Evolutionary conservation across 2,888 invertebrate species (phyloP).

Genomic region (Agonum fuliginosum): DNA sequence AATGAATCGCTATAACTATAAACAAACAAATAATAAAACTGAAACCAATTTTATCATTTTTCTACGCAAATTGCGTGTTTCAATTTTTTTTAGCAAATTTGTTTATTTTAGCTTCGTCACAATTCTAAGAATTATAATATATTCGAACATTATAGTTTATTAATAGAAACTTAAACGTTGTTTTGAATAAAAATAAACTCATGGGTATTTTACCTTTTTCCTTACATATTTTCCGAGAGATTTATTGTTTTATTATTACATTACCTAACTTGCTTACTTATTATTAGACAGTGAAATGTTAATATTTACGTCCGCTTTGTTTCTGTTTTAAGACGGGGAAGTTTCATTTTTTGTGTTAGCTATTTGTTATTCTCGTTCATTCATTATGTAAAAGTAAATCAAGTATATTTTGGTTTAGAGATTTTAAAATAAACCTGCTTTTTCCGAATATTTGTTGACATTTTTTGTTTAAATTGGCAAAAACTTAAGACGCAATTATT

Average conservation of each 20-base stretch:
- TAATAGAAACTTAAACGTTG: slow-evolving; percentile 7
- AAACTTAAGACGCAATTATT: neutral
- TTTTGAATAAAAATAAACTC: slow-evolving; percentile 41
- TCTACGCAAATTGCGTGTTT: no score
- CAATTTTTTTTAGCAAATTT: no score
- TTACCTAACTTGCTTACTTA: neutral
- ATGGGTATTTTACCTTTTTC: slow-evolving; percentile 44
- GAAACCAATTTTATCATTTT: slow-evolving; percentile 10
- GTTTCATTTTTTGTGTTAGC: neutral
- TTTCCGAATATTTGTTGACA: no score
- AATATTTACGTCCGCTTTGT: slow-evolving; percentile 16
- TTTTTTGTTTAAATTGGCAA: neutral
- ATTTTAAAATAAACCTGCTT: neutral
- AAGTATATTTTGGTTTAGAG: neutral
- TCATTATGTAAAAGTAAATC: slow-evolving; percentile 11
- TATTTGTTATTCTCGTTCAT: slow-evolving; percentile 14
- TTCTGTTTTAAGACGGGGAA: slow-evolving; percentile 16
- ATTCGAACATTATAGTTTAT: slow-evolving; percentile 4
- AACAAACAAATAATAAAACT: slow-evolving; percentile 37
- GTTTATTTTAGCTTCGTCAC: slow-evolving; percentile 4
- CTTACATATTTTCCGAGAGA: slow-evolving; percentile 1
- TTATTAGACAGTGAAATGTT: neutral
- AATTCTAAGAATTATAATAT: slow-evolving; percentile 29
- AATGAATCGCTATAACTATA: slow-evolving; percentile 1
- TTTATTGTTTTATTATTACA: slow-evolving; percentile 13